Percentiles rank a stretch among this genome's conserved stretches.
Evolutionary conservation across 2,797 vertebrate genomes (phyloP).

Genomic region (Halcyon smyrnensis): DNA sequence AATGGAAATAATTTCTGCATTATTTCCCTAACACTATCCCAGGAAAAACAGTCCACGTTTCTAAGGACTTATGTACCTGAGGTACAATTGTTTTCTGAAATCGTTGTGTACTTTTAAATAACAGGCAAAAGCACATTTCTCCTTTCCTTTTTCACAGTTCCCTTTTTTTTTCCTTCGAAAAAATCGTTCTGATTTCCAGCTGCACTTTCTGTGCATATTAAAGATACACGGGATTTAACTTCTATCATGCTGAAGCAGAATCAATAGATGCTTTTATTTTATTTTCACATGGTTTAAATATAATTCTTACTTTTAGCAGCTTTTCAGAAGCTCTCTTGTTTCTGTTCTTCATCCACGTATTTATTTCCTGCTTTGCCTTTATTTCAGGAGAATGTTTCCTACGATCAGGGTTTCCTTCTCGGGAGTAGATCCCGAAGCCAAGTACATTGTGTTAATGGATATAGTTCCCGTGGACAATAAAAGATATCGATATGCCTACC

Average conservation of each 20-base stretch:
- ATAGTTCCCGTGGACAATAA: slow-evolving; percentile 99
- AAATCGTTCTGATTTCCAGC: neutral
- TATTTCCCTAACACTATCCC: neutral
- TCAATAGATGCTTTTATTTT: neutral
- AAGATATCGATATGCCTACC: slow-evolving; percentile 96
- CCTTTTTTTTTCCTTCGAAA: neutral
- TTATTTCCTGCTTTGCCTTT: slow-evolving; percentile 30
- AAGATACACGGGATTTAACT: neutral
- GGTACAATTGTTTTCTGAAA: neutral
- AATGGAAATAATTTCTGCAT: neutral
- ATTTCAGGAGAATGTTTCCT: slow-evolving; percentile 95
- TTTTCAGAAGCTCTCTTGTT: neutral
- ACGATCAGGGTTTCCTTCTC: slow-evolving; percentile 98
- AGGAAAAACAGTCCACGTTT: rapidly evolving
- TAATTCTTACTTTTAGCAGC: neutral
- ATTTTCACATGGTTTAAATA: neutral
- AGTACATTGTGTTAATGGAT: slow-evolving; percentile 98
- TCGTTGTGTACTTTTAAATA: neutral
- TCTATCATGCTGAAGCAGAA: neutral
- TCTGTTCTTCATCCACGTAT: neutral
- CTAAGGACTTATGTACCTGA: neutral
- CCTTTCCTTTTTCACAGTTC: neutral
- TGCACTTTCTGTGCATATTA: neutral
- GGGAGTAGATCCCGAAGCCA: slow-evolving; percentile 93
- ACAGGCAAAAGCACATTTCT: neutral